These are phyloP conservation scores for Neoniphon sammara DNA, from an alignment of 2,797 vertebrate species.

Conservation along the genomic window DNA sequence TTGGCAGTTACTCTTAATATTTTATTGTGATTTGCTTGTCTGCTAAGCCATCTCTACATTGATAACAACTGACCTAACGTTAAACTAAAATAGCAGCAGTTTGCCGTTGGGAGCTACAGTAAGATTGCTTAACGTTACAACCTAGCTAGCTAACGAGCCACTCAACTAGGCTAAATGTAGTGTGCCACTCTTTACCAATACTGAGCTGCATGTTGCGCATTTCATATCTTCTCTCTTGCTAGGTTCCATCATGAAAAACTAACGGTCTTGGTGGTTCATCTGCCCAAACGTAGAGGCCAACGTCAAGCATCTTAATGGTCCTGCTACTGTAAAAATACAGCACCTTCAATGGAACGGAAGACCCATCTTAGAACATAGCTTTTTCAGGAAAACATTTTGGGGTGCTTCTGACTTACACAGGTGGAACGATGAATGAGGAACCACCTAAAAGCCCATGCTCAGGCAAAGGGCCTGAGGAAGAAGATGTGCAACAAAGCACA, in stretches of 20 bases:
- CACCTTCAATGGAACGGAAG: constrained; percentile 45
- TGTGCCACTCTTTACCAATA: not conserved
- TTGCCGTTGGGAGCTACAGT: too few relatives aligned
- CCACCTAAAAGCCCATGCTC: constrained; percentile 2
- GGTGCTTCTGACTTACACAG: constrained; percentile 13
- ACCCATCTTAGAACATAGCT: not conserved
- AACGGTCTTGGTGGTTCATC: not conserved
- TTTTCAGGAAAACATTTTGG: constrained; percentile 11
- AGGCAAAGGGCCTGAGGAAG: constrained; percentile 33
- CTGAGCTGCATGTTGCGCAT: not conserved
- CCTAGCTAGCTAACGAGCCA: too few relatives aligned
- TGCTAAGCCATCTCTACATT: too few relatives aligned
- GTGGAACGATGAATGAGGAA: constrained; percentile 67
- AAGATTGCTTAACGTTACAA: too few relatives aligned
- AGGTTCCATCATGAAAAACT: constrained; percentile 23
- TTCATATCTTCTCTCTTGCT: constrained; percentile 8
- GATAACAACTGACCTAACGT: too few relatives aligned
- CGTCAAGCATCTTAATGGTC: not conserved
- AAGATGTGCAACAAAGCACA: constrained; percentile 33
- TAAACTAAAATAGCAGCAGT: too few relatives aligned
- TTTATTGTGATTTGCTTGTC: too few relatives aligned
- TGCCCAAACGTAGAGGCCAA: not conserved
- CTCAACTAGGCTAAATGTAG: not conserved
- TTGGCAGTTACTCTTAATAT: too few relatives aligned
- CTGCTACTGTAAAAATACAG: not conserved